A percentile compares a stretch with the other conserved stretches of the same genome.
Conservation (phyloP, 37 sponge, comb jelly and placozoan genomes). For the Tethya wilhelma region DNA sequence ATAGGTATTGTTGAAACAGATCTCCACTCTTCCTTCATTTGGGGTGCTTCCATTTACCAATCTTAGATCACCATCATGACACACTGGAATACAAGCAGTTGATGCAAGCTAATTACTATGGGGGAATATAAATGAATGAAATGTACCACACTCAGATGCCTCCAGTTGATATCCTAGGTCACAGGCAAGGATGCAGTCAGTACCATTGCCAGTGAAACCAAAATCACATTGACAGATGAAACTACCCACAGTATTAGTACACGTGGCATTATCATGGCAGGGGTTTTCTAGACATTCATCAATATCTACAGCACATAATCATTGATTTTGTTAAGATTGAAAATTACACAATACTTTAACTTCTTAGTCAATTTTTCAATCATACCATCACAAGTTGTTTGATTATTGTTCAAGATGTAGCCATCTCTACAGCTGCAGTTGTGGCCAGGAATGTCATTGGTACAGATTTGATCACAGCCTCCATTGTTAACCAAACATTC, state of each 20-base stretch:
- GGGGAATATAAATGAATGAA: too few relatives aligned
- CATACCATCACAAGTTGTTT: too few relatives aligned
- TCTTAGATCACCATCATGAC: slow-evolving; percentile 19
- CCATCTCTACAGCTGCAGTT: neutral
- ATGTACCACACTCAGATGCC: too few relatives aligned
- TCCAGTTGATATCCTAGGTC: neutral
- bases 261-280: slow-evolving; percentile 13
- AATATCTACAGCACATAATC: slow-evolving; percentile 38
- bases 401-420: neutral
- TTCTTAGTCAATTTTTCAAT: too few relatives aligned
- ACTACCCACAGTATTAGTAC: slow-evolving; percentile 35
- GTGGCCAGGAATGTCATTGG: neutral
- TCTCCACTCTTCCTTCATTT: slow-evolving; percentile 18
- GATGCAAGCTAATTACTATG: too few relatives aligned
- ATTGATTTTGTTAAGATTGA: too few relatives aligned
- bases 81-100: too few relatives aligned
- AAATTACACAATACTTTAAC: too few relatives aligned
- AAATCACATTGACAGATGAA: slow-evolving; percentile 28
- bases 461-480: neutral
- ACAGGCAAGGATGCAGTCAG: neutral
- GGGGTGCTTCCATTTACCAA: slow-evolving; percentile 18
- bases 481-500: neutral
- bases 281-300: slow-evolving; percentile 36
- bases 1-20: slow-evolving; percentile 6
- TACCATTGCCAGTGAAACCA: neutral